phyloP scores from a whole-genome alignment of 2,113 vertebrate species.

The Excalfactoria chinensis region DNA sequence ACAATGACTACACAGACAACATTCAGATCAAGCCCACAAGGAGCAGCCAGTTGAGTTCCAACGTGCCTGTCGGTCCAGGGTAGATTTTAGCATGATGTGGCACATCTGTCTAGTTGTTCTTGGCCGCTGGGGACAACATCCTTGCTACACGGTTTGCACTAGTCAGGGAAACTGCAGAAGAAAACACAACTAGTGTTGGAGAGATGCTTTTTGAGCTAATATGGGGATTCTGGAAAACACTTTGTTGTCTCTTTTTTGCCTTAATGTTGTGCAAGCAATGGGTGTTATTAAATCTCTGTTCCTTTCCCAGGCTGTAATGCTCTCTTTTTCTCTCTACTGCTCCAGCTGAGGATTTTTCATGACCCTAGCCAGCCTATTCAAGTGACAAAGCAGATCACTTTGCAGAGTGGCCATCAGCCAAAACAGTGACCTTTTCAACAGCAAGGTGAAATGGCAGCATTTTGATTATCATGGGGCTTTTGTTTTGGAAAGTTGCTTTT shows the following conservation, averaged over 20 bases:
- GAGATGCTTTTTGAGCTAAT: background rate
- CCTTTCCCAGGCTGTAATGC: background rate
- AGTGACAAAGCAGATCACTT: slow-evolving; percentile 49
- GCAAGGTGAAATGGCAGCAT: slow-evolving; percentile 15
- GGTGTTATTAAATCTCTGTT: background rate
- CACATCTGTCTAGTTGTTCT: background rate
- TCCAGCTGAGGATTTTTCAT: slow-evolving; percentile 7
- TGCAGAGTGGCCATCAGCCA: background rate
- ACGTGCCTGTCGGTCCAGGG: background rate
- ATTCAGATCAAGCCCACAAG: background rate
- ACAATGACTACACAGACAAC: background rate
- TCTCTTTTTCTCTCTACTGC: background rate
- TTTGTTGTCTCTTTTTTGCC: slow-evolving; percentile 17
- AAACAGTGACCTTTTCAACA: slow-evolving; percentile 30
- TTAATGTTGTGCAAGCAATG: background rate
- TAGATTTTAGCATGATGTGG: background rate
- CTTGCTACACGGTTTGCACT: rapidly evolving
- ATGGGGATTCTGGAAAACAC: background rate
- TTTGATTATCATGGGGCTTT: background rate
- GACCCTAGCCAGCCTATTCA: background rate
- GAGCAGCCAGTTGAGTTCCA: background rate
- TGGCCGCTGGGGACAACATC: background rate
- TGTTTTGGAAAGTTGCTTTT: slow-evolving; percentile 13
- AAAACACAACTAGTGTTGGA: background rate
- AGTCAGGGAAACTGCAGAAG: background rate